Percentiles rank a stretch among this genome's conserved stretches.
Evolutionary conservation across 1,140 invertebrate genomes (phyloP).

Genomic region (Drosophila repletoides): DNA sequence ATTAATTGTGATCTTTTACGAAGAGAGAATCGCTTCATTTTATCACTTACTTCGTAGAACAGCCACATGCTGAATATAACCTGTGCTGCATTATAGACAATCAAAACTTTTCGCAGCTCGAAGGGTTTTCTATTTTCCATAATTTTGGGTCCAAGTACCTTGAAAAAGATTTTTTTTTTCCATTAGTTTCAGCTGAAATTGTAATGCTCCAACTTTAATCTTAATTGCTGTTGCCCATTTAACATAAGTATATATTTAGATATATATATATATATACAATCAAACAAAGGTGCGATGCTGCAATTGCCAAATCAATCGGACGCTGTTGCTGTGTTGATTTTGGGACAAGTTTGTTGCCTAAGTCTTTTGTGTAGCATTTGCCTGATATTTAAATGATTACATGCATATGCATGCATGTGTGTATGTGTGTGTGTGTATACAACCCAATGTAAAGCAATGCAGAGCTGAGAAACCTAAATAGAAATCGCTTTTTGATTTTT

Average conservation of each 20-base stretch:
- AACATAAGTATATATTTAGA: conserved; percentile 4
- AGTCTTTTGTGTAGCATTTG: conserved; percentile 70
- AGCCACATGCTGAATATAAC: conserved; percentile 93
- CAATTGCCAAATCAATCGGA: conserved; percentile 68
- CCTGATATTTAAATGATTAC: conserved; percentile 70
- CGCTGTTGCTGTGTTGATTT: conserved; percentile 55
- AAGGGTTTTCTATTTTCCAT: conserved; percentile 96
- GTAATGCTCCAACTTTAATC: conserved; percentile 22
- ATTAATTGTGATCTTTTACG: not conserved
- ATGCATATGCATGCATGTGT: conserved; percentile 45
- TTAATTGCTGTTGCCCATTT: conserved; percentile 46
- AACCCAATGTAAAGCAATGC: conserved; percentile 70
- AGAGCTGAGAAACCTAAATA: conserved; percentile 74
- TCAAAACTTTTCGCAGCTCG: conserved; percentile 89
- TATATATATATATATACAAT: conserved; percentile 6
- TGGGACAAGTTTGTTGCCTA: conserved; percentile 74
- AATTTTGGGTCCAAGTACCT: conserved; percentile 90
- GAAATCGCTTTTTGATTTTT: conserved; percentile 67
- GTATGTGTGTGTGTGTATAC: conserved; percentile 3
- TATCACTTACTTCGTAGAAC: conserved; percentile 89
- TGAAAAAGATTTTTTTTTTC: too few species aligned
- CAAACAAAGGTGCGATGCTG: conserved; percentile 65
- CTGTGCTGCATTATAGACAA: conserved; percentile 94
- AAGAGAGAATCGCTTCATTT: not conserved
- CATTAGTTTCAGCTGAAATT: not conserved